phyloP scores from a whole-genome alignment of 2,888 invertebrate species.

The Steinernema hermaphroditum region DNA sequence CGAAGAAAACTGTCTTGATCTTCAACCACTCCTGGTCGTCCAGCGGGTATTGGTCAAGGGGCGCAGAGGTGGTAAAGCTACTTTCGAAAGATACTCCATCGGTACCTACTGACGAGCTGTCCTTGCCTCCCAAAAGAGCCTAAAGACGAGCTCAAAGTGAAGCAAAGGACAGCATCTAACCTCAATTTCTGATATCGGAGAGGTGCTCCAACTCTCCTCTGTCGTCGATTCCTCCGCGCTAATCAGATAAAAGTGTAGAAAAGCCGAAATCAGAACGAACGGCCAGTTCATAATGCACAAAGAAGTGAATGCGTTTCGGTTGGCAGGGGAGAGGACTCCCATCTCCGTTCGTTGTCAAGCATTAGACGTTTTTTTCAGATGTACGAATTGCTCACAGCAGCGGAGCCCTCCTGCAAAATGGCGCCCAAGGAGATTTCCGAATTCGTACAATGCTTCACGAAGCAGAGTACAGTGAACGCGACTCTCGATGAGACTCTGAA shows the following conservation, averaged over 20 bases:
- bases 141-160: too few species aligned
- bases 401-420: background rate
- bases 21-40: slow-evolving; percentile 12
- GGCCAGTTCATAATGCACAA: background rate
- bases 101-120: background rate
- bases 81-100: background rate
- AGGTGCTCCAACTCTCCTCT: too few species aligned
- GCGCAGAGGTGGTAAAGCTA: background rate
- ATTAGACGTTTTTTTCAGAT: slow-evolving; percentile 13
- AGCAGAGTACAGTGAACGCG: background rate
- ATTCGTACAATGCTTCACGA: slow-evolving; percentile 14
- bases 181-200: background rate
- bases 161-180: background rate
- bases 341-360: background rate
- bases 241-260: background rate
- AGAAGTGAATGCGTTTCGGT: background rate
- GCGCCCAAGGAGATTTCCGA: background rate
- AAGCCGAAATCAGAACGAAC: background rate
- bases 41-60: background rate
- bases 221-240: background rate
- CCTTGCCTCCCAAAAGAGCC: background rate
- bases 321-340: background rate
- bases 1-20: slow-evolving; percentile 5
- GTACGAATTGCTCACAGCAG: slow-evolving; percentile 15
- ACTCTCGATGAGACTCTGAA: background rate